Base-by-base conservation (phyloP, 2,888 invertebrate genomes). In the Portevinia maculata region DNA sequence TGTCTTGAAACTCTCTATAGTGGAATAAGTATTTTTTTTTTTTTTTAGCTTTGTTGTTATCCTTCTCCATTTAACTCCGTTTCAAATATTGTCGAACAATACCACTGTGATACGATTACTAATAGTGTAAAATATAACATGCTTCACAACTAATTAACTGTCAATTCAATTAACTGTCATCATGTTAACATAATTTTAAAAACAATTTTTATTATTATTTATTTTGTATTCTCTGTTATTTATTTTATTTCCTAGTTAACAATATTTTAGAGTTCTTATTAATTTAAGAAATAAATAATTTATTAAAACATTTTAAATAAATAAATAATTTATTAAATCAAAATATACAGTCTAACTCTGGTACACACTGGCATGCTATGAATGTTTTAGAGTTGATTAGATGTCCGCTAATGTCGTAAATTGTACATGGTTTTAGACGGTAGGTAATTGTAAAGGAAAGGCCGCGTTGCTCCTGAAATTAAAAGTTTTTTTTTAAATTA, bases 71-170 rank as follows among this genome's bases (percentile, higher is more conserved):
- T 28, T 37, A 11, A 6, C 32, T 37, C 34, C 1, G 3, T n/a
- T 15, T 44, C 32, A 13, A 15, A 32, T 71, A 30, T 41, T 52
- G 32, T 41, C 17, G 17, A 39, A 30, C 75, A 52, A 62, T 55
- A 76, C 65, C 76, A 81, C 76, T 75, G 81, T 81, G 81, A 81
- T 81, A 81, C 64, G 44, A 70, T 24, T 50, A 59, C 62, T 75
- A 65, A 65, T 70, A 64, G 55, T 24, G 39, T 53, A 46, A 46
- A 62, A 9, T 13, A 13, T 19, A 30, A 55, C 15, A 9, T 24
- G 24, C 13, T 64, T 24, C 6, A n/a, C n/a, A 39, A 53, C 52
- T 60, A 55, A 55, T 57, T 46, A 28, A 41, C 60, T 39, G 37
- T 46, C 8, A 4, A 13, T 44, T 3, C n/a, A n/a, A n/a, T 64